phyloP scores from a whole-genome alignment of 2,888 invertebrate genomes.

The Ochropleura leucogaster region DNA sequence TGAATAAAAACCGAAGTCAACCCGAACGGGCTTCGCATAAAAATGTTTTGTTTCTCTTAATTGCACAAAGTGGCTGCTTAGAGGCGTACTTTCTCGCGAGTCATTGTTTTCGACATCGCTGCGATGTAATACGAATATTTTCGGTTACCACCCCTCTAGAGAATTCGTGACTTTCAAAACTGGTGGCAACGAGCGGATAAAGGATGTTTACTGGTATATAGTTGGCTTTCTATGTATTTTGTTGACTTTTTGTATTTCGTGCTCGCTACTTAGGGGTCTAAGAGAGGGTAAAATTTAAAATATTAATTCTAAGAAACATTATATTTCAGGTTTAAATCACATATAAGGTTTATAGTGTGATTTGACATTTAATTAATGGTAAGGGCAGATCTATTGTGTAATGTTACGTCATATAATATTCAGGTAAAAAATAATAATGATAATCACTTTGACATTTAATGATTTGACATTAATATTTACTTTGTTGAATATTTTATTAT shows the following conservation, averaged over 20 bases:
- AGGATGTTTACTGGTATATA: constrained; percentile 66
- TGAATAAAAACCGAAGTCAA: constrained; percentile 73
- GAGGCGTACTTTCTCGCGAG: constrained; percentile 81
- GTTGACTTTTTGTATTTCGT: background rate
- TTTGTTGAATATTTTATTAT: no score
- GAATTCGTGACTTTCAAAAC: constrained; percentile 86
- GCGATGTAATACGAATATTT: constrained; percentile 85
- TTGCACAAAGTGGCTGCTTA: constrained; percentile 89
- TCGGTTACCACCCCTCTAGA: constrained; percentile 79
- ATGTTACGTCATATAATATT: no score
- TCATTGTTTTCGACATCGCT: constrained; percentile 88
- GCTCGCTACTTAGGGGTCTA: background rate
- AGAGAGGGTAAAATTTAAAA: background rate
- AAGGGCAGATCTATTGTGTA: background rate
- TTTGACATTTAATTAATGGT: background rate
- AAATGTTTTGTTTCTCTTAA: constrained; percentile 90
- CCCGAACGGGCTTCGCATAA: constrained; percentile 79
- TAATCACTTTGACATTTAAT: no score
- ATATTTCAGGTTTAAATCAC: background rate
- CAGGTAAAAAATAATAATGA: no score
- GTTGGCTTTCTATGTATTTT: constrained; percentile 30
- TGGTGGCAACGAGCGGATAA: constrained; percentile 74
- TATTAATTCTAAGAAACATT: background rate
- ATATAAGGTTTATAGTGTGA: no score
- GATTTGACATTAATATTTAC: no score